Conservation (phyloP, 2,113 vertebrate species). For the Rhizomys pruinosus region DNA sequence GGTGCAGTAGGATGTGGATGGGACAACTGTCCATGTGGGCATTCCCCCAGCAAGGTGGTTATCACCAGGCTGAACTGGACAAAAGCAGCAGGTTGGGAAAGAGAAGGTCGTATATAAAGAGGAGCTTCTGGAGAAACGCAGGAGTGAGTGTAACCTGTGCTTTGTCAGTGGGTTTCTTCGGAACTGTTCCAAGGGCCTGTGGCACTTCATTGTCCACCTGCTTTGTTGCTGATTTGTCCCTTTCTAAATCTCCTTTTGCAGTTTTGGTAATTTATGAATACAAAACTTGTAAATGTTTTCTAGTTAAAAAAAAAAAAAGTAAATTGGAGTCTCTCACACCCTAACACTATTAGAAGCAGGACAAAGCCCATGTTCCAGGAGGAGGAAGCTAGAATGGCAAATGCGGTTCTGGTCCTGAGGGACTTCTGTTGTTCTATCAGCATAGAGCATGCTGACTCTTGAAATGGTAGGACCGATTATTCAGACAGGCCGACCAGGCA, state of each 20-base stretch:
- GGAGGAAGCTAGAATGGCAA: neutral
- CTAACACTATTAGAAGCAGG: neutral
- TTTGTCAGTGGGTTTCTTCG: constrained; percentile 52
- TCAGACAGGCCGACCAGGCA: neutral
- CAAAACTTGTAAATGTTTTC: constrained; percentile 40
- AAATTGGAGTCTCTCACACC: neutral
- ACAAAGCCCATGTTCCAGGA: neutral
- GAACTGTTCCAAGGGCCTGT: neutral
- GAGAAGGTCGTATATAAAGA: no score
- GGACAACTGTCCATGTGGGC: no score
- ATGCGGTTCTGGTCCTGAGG: neutral
- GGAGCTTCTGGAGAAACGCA: no score
- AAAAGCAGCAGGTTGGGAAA: no score
- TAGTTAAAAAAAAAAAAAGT: no score
- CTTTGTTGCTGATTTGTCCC: neutral
- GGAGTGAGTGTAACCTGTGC: constrained; percentile 90
- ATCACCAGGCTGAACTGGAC: no score
- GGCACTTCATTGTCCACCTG: neutral
- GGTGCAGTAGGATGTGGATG: no score
- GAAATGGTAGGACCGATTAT: neutral
- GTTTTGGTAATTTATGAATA: constrained; percentile 55
- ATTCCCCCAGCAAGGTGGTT: no score
- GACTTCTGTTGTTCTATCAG: neutral
- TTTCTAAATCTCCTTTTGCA: constrained; percentile 24
- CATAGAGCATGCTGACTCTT: neutral